phyloP scores from a whole-genome alignment of 2,797 vertebrate species.

The Crypturellus tataupa region DNA sequence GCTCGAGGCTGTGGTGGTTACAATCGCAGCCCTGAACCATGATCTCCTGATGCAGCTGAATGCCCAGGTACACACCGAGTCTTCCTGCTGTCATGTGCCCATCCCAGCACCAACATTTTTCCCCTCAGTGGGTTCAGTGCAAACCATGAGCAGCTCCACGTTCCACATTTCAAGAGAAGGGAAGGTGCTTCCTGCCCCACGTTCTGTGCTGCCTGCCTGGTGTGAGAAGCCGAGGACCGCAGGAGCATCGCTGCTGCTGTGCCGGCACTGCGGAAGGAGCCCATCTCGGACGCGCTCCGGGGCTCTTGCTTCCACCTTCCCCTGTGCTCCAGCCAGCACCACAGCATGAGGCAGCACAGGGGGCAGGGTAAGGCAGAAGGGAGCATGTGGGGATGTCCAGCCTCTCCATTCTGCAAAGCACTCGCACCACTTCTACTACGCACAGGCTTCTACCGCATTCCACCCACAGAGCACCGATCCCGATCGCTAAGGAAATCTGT shows the following conservation, averaged over 20 bases:
- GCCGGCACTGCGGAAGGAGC: not conserved
- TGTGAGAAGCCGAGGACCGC: not conserved
- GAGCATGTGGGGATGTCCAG: not conserved
- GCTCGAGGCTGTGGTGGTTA: not conserved
- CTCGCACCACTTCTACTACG: not conserved
- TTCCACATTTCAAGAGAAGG: not conserved
- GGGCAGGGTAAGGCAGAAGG: not conserved
- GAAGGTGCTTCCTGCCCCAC: not conserved
- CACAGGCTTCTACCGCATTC: too few species aligned
- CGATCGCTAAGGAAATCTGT: not conserved
- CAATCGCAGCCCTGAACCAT: not conserved
- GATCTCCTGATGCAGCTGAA: not conserved
- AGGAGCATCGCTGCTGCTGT: not conserved
- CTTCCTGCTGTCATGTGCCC: not conserved
- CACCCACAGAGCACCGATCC: not conserved
- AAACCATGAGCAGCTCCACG: not conserved
- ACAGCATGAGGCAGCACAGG: not conserved
- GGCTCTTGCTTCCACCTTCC: not conserved
- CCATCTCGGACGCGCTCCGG: too few species aligned
- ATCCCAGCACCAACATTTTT: not conserved
- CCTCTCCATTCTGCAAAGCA: not conserved
- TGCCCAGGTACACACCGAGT: not conserved
- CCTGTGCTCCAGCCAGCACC: not conserved
- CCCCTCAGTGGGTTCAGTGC: not conserved
- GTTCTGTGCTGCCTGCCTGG: not conserved